Evolutionary conservation across 2,113 vertebrate species (phyloP), one percentile per base, ranked within the genome.

Genomic region (Brachypteracias leptosomus): DNA sequence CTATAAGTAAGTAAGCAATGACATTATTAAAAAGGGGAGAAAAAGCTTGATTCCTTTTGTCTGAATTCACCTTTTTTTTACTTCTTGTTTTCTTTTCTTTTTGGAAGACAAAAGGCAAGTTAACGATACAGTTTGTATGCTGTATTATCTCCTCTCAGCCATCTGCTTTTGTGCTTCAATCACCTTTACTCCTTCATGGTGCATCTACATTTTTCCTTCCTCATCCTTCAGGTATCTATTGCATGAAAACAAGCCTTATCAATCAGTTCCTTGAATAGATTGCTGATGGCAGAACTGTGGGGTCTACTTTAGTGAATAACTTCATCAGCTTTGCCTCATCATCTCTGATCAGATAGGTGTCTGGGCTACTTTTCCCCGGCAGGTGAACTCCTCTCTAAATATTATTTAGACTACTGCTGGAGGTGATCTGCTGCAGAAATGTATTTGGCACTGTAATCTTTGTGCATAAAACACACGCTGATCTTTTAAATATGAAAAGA

Each of bases 241-340:
- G 61, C 83, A 84, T 80, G 47, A 86, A 92, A 96, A 95, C 67
- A 92, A 90, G 72, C 38, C 88, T 85, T 96, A 92, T 88, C 96
- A 88, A 93, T 90, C 58, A 85, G 22, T 80, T 91, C 33, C 31
- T 79, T 88, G 88, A 90, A 93, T 94, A 94, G 80, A 88, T 90
- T 93, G 90, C 90, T 91, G 71, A 80, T 93, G 85, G 88, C 85
- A 93, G 72, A 90, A 71, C 90, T 86, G 55, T 24, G 13, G 38
- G 51, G 55, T 73, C 55, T 87, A 29, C 75, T 80, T 80, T 26
- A 74, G 90, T 55, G 59, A 92, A 84, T 83, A 92, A 84, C 72
- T 94, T 90, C 71, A 83, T 88, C 66, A 66, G 88, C 83, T 81
- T 81, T 90, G 72, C 68, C 59, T 94, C 79, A 62, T 71, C 63